Evolutionary conservation across 2,797 vertebrate genomes (phyloP), one percentile per base, ranked within the genome.

Genomic region (Novumbra hubbsi): DNA sequence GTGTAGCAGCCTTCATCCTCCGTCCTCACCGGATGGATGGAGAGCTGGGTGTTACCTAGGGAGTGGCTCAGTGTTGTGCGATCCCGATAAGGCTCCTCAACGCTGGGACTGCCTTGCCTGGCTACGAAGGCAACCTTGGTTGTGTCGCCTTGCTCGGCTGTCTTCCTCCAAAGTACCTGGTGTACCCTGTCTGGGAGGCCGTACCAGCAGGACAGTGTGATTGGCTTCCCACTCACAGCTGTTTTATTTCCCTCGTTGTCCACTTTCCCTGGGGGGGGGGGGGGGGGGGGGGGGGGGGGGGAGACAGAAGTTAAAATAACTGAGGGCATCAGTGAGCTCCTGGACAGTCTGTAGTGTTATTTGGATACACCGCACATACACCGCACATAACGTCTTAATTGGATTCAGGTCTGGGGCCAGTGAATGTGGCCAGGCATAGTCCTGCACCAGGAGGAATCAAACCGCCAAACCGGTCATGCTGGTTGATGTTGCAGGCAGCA

Each of bases 1-100:
- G 89, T 92, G 86, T 95, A 95, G 88, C 94, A 94, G 30, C 85
- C 93, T 75, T 95, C 93, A 1, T 94, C 94, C 78, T 93, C 90
- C 2, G 83, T 88, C 60, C 68, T 76, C 24, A 92, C 88, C 4
- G 63, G 14, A 64, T 38, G 21, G 73, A 95, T 82, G 77, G 77
- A 88, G 38, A 95, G 86, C 62, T 73, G 76, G 15, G 85, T 92
- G 70, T 90, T 73, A 0, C 75, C 84, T 70, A 94, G 78, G 1
- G 87, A 86, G 2, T 0, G 71, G 77, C 88, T 92, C 76, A 94
- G 74, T 41, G 72, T 77, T 0, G 90, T 71, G 1, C 89, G 85
- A 0, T 63, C 83, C 12, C 0, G 28, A 78, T 88, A 91, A 32
- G 57, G 69, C 9, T 85, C 80, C 7, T 80, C 67, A 0, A 87